Base-by-base conservation (phyloP, 2,113 vertebrate species). In the Ancistrus triradiatus region DNA sequence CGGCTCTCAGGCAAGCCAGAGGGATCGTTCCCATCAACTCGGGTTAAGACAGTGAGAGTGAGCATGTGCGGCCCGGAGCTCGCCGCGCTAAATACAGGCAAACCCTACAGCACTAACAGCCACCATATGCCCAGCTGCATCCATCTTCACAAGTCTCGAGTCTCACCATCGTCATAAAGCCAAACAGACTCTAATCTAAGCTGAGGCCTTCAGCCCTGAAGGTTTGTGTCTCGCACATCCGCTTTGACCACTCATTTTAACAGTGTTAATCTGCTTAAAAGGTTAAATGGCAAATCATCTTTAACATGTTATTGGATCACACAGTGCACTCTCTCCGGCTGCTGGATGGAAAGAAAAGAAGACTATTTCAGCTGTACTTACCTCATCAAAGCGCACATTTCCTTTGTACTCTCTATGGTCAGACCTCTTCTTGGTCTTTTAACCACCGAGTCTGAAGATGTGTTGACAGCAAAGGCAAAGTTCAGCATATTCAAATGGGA, bases 21-120 rank as follows among this genome's bases (percentile, higher is more conserved):
- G 53, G 64, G 59, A 73, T 73, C 66, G 18, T 68, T 72, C 70
- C 58, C 64, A 68, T 73, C 70, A 68, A 59, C 53, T 73, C 62
- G 38, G 47, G 48, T 63, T 59, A 68, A 68, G 68, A 65, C 70
- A 63, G 53, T 35, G 65, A 38, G 14, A n/a, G 65, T 56, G 51
- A 53, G 52, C 63, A 43, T 68, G 46, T 46, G 59, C 33, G 59
- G 66, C 65, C 70, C 38, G 38, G 21, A 47, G 63, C 38, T 64
- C 38, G 33, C 38, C 44, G 27, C 24, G 40, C 63, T 56, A 37
- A 56, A 55, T 25, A 35, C 40, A 56, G 28, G 22, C 42, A 55
- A 6, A 4, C n/a, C 25, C 46, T 15, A 28, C 15, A 31, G 59
- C 48, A 13, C 59, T 69, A 55, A 56, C 59, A n/a, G 59, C 51